phyloP scores from a whole-genome alignment of 2,113 vertebrate species.

The Pungitius pungitius region DNA sequence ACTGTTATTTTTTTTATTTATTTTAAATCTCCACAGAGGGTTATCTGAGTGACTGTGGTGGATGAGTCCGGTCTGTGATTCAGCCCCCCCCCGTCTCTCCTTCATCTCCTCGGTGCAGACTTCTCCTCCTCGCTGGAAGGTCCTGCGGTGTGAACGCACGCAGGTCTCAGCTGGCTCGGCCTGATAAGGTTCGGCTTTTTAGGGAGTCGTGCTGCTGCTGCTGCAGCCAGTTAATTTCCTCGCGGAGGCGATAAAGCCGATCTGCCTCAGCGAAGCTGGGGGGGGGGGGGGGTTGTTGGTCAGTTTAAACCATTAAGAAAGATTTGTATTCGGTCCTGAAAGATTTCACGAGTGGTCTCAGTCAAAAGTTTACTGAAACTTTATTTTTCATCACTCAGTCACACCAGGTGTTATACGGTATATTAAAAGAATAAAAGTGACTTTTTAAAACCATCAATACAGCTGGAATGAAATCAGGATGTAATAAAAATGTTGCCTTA shows the following conservation, averaged over 20 bases:
- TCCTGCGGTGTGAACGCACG: constrained; percentile 13
- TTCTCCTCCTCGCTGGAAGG: constrained; percentile 1
- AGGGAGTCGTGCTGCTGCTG: constrained; percentile 6
- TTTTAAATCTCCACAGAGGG: no score
- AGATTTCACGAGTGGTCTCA: neutral
- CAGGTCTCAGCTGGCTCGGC: constrained; percentile 21
- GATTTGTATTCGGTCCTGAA: neutral
- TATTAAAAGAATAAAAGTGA: no score
- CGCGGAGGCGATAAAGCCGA: constrained; percentile 7
- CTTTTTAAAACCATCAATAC: no score
- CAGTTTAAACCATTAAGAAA: constrained; percentile 35
- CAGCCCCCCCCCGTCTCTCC: neutral
- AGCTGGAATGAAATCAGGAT: no score
- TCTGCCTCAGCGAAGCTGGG: neutral
- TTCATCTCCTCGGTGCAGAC: neutral
- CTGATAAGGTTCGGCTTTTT: constrained; percentile 45
- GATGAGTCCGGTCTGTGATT: neutral
- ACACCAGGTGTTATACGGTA: no score
- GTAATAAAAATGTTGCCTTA: no score
- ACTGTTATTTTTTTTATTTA: no score
- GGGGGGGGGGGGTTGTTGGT: constrained; percentile 1
- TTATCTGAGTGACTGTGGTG: no score
- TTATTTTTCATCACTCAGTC: neutral
- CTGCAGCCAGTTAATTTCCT: constrained; percentile 39
- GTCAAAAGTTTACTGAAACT: neutral